Evolutionary conservation across 2,888 invertebrate species (phyloP), one percentile per base, ranked within the genome.

Genomic region (Ischnus inquisitorius): DNA sequence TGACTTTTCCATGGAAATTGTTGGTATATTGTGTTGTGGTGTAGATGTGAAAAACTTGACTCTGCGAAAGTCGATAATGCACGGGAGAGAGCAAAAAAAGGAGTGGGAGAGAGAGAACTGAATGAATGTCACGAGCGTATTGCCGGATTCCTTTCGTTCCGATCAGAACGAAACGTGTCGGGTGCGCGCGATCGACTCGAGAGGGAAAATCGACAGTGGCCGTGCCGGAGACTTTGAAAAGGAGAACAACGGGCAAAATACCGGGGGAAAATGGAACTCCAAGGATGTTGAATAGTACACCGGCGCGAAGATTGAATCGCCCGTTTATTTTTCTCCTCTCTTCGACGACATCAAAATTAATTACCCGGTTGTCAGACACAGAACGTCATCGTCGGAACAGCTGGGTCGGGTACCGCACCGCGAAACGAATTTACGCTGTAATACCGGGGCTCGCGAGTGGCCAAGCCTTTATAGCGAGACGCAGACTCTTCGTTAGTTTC

Each of bases 341-440:
- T 62, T 75, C 77, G 41, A 87, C 88, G 88, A 88, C 90, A 91
- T 90, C 90, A 92, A 92, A 92, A 91, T 91, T 92, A 92, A 92
- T 92, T 92, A 92, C 90, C 90, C 87, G 86, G 89, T 91, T 92
- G 92, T 92, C 92, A 92, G 90, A 87, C 88, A 88, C 92, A 92
- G 91, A 86, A 89, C 87, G 87, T 86, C 86, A 86, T 87, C 85
- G 85, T 85, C 64, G 57, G 77, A 83, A 25, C 79, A 75, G 64
- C 68, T 81, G 72, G 74, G 57, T 60, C 43, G 57, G 14, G 41
- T 22, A 71, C 62, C 48, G 54, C 65, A 57, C 69, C 28, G 34
- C 74, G 48, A 76, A 82, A 75, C 84, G 60, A 74, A 85, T 80
- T 79, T 68, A 69, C 62, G 68, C 78, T 60, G 60, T 64, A 10